These are phyloP conservation scores for Melanotaenia nigrans DNA, from an alignment of 2,797 vertebrate species.

Conservation along the genomic window DNA sequence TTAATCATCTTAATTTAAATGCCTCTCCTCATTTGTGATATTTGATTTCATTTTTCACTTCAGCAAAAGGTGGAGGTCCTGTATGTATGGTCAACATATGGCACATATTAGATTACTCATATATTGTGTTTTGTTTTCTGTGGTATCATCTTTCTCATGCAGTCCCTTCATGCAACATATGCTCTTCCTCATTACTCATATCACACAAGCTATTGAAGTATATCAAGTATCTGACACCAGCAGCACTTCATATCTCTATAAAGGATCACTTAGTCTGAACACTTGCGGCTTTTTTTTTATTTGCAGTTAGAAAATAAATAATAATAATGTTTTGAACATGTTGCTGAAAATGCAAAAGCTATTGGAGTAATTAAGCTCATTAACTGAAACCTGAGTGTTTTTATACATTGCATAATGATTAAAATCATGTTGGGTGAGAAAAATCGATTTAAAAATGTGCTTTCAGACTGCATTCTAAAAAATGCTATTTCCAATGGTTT, in stretches of 20 bases:
- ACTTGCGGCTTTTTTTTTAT: background rate
- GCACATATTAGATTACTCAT: slow-evolving; percentile 83
- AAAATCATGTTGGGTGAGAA: background rate
- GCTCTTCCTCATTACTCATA: slow-evolving; percentile 69
- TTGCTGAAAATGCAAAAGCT: background rate
- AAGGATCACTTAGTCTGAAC: slow-evolving; percentile 10
- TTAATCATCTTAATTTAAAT: slow-evolving; percentile 77
- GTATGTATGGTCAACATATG: slow-evolving; percentile 83
- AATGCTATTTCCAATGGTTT: background rate
- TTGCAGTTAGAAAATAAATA: background rate
- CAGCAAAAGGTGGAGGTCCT: slow-evolving; percentile 61
- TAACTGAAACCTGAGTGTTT: background rate
- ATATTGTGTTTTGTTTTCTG: slow-evolving; percentile 80
- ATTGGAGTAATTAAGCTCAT: background rate
- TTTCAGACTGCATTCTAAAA: background rate
- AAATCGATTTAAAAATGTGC: no score
- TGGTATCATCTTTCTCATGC: slow-evolving; percentile 71
- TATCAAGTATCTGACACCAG: slow-evolving; percentile 59
- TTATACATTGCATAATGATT: background rate
- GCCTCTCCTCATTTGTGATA: slow-evolving; percentile 73
- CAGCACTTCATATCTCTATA: slow-evolving; percentile 45
- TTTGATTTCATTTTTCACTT: slow-evolving; percentile 80
- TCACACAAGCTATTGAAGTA: slow-evolving; percentile 67
- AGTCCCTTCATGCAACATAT: slow-evolving; percentile 78
- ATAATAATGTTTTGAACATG: background rate